phyloP scores from a whole-genome alignment of 2,113 vertebrate genomes.

The Poecilia latipinna region DNA sequence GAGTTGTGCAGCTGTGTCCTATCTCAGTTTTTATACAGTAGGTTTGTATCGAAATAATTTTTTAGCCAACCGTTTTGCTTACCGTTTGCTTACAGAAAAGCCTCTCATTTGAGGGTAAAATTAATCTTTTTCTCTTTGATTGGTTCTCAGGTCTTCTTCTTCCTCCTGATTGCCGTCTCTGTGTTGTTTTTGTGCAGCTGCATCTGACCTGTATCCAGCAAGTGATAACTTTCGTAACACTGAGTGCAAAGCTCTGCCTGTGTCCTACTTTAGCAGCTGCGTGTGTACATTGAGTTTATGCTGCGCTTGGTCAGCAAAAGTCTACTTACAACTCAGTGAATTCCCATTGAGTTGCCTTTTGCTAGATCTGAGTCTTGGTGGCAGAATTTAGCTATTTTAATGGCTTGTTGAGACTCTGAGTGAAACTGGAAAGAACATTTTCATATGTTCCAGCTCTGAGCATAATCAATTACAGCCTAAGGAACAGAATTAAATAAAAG shows the following conservation, averaged over 20 bases:
- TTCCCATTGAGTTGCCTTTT: conserved; percentile 15
- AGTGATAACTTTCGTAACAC: conserved; percentile 49
- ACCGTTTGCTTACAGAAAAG: conserved; percentile 1
- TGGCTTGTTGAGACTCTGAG: background rate
- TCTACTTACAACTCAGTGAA: conserved; percentile 12
- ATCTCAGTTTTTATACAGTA: background rate
- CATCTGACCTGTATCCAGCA: conserved; percentile 40
- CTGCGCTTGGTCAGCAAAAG: conserved; percentile 59
- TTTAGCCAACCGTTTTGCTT: background rate
- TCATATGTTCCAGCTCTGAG: background rate
- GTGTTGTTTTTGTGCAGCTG: conserved; percentile 49
- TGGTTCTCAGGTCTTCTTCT: background rate
- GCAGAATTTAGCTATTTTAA: background rate
- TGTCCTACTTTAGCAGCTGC: conserved; percentile 58
- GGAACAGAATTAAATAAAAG: background rate
- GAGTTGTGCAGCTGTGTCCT: conserved; percentile 11
- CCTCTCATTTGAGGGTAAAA: background rate
- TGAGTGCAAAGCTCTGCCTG: conserved; percentile 16
- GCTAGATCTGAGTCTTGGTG: background rate
- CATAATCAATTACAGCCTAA: background rate
- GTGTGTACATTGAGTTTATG: conserved; percentile 1
- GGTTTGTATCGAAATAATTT: background rate
- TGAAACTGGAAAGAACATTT: background rate
- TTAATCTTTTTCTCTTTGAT: background rate
- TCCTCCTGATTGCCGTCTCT: conserved; percentile 2